Percentiles rank a stretch among this genome's conserved stretches.
phyloP scores from a whole-genome alignment of 2,888 invertebrate species.

The Tinea pellionella region DNA sequence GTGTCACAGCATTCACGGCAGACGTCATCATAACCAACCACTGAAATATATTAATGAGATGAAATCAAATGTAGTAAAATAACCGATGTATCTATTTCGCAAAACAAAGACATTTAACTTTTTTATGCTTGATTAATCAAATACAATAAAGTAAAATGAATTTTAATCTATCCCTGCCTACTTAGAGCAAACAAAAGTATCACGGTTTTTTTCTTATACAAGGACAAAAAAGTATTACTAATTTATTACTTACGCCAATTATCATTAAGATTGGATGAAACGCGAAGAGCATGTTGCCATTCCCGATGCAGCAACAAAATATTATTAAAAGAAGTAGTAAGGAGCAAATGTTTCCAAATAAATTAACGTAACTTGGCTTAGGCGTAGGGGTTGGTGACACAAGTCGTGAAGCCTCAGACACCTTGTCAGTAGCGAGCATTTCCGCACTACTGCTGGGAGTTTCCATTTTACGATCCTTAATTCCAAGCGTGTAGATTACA shows the following conservation, averaged over 20 bases:
- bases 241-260: slow-evolving; percentile 45
- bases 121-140: too few species aligned
- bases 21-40: slow-evolving; percentile 60
- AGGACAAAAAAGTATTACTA: too few species aligned
- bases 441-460: background rate
- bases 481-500: background rate
- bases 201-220: too few species aligned
- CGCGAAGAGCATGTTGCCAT: slow-evolving; percentile 46
- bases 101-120: too few species aligned
- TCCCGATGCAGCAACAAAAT: slow-evolving; percentile 42
- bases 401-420: background rate
- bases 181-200: too few species aligned
- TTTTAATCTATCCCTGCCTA: too few species aligned
- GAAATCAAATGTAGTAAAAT: background rate
- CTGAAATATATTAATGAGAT: slow-evolving; percentile 31
- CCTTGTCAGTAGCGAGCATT: background rate
- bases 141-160: too few species aligned
- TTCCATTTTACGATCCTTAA: background rate
- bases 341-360: slow-evolving; percentile 45
- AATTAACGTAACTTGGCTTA: slow-evolving; percentile 47
- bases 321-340: slow-evolving; percentile 43
- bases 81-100: background rate
- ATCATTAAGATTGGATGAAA: slow-evolving; percentile 61
- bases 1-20: slow-evolving; percentile 57
- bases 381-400: slow-evolving; percentile 20